Conservation (phyloP, 2,888 invertebrate species). For the Pristionchus arcanus region DNA sequence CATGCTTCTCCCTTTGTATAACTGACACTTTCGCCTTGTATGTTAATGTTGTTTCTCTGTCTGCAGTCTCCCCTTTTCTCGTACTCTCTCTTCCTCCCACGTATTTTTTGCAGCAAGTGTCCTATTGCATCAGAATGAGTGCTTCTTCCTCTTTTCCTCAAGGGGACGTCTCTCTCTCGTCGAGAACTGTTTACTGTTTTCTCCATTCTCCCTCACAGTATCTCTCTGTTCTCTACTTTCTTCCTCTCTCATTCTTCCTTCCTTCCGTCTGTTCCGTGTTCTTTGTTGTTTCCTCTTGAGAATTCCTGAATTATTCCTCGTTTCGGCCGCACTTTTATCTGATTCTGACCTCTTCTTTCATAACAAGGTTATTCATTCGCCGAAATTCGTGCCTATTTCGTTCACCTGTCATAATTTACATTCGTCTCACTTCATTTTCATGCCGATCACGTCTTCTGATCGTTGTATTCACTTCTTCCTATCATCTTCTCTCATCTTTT, state of each 20-base stretch:
- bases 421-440: background rate
- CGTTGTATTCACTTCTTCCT: background rate
- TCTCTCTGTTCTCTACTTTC: background rate
- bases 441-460: background rate
- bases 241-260: background rate
- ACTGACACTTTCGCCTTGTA: background rate
- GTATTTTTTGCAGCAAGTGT: background rate
- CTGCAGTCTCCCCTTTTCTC: background rate
- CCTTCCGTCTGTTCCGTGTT: background rate
- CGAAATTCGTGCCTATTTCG: background rate
- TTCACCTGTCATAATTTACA: background rate
- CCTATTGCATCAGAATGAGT: slow-evolving; percentile 40
- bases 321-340: slow-evolving; percentile 27
- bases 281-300: background rate
- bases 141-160: background rate
- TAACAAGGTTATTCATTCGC: background rate
- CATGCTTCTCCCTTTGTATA: slow-evolving; percentile 11
- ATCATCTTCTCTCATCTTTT: slow-evolving; percentile 5
- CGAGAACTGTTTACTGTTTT: slow-evolving; percentile 21
- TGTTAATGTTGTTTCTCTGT: slow-evolving; percentile 19
- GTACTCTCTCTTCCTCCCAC: slow-evolving; percentile 1
- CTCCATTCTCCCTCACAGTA: background rate
- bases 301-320: background rate
- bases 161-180: background rate
- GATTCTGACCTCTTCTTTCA: background rate